A percentile compares a stretch with the other conserved stretches of the same genome.
phyloP scores from a whole-genome alignment of 2,113 vertebrate genomes.

The Malurus melanocephalus region DNA sequence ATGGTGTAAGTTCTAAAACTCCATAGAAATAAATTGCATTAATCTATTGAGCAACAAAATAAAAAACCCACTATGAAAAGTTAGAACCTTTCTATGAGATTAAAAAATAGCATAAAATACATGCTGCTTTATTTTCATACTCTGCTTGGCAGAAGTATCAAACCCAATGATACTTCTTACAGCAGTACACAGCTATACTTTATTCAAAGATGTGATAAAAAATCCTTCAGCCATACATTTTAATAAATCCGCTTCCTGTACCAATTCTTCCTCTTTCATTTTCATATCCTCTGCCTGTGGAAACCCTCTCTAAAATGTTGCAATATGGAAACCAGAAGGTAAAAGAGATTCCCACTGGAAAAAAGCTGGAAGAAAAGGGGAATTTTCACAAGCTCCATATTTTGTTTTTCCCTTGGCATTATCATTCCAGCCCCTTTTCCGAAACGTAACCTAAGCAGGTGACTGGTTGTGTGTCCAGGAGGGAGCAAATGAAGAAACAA shows the following conservation, averaged over 20 bases:
- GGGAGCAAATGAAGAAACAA: background rate
- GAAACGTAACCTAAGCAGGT: background rate
- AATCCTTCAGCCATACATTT: background rate
- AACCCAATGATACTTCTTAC: background rate
- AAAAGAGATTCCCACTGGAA: background rate
- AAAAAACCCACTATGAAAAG: background rate
- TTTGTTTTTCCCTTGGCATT: background rate
- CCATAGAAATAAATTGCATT: background rate
- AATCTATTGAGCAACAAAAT: background rate
- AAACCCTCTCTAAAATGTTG: background rate
- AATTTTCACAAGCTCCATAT: background rate
- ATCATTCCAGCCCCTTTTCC: background rate
- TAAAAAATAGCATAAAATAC: background rate
- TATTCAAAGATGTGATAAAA: background rate
- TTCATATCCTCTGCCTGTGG: background rate
- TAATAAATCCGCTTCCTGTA: background rate
- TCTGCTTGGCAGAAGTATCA: background rate
- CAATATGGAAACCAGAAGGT: background rate
- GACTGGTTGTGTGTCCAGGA: fast-evolving
- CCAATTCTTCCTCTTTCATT: background rate
- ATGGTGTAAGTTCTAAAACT: background rate
- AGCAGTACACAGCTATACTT: background rate
- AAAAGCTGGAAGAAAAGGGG: background rate
- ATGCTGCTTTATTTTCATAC: background rate
- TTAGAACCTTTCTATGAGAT: background rate